phyloP scores from a whole-genome alignment of 30 jellyfish, hydroid and myxozoan genomes.

The Pelagia noctiluca region DNA sequence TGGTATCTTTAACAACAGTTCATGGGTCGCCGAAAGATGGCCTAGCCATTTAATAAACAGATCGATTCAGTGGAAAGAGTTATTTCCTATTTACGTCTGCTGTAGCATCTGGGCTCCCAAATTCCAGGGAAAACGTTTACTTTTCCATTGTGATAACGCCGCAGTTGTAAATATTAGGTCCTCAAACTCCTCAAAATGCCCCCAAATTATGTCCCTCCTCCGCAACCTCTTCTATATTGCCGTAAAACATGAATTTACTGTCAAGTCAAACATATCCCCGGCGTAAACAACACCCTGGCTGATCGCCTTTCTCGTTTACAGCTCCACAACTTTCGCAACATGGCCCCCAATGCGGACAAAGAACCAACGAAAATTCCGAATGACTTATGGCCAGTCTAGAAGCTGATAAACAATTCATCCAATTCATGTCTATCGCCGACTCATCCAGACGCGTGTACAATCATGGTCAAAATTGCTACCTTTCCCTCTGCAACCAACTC shows the following conservation, averaged over 20 bases:
- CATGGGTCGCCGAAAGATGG: conserved; percentile 6
- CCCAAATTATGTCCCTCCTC: neutral
- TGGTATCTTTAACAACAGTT: neutral
- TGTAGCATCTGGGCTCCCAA: neutral
- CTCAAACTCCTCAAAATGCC: neutral
- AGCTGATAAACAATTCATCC: too few relatives aligned
- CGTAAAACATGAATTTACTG: conserved; percentile 3
- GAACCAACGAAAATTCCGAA: too few relatives aligned
- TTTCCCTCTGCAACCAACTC: too few relatives aligned
- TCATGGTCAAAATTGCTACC: too few relatives aligned
- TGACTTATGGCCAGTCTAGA: too few relatives aligned
- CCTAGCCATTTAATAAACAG: neutral
- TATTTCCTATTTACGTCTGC: neutral
- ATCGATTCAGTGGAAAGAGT: conserved; percentile 19
- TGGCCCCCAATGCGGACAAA: neutral
- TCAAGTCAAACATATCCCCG: conserved; percentile 5
- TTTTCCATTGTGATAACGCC: neutral
- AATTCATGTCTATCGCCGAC: too few relatives aligned
- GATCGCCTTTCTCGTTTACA: conserved; percentile 16
- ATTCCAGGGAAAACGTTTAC: neutral
- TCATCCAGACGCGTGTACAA: too few relatives aligned
- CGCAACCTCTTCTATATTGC: neutral
- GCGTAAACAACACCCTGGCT: neutral
- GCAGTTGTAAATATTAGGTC: neutral
- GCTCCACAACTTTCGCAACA: neutral